These are phyloP conservation scores for Nemotelus nigrinus DNA, from an alignment of 2,888 invertebrate species.

Conservation along the genomic window DNA sequence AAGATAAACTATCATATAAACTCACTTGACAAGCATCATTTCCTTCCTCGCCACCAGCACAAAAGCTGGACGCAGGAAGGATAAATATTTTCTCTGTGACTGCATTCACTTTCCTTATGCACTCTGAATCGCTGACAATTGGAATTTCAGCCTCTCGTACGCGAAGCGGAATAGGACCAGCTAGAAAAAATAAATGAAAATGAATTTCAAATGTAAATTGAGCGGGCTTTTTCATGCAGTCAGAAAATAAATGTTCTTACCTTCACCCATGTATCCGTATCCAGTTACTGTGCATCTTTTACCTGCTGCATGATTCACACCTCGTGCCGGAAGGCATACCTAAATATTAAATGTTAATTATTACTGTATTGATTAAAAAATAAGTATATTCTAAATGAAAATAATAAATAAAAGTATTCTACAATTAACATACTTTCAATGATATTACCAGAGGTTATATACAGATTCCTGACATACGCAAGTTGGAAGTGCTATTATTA, in stretches of 20 bases:
- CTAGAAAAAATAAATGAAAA: slow-evolving; percentile 58
- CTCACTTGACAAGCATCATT: slow-evolving; percentile 91
- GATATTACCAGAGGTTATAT: too few relatives aligned
- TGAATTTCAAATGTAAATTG: not conserved
- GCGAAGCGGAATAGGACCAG: slow-evolving; percentile 89
- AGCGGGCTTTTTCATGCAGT: not conserved
- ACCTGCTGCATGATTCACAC: slow-evolving; percentile 88
- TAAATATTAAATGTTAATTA: slow-evolving; percentile 66
- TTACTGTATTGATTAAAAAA: too few relatives aligned
- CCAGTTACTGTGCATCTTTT: slow-evolving; percentile 93
- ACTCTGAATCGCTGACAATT: slow-evolving; percentile 91
- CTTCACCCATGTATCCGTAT: slow-evolving; percentile 95
- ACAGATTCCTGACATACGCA: too few relatives aligned
- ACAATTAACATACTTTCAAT: too few relatives aligned
- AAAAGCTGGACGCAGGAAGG: slow-evolving; percentile 91
- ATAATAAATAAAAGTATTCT: too few relatives aligned
- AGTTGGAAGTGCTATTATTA: too few relatives aligned
- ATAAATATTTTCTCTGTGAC: slow-evolving; percentile 96
- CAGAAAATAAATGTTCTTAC: slow-evolving; percentile 64
- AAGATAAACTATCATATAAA: slow-evolving; percentile 5
- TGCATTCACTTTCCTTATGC: slow-evolving; percentile 90
- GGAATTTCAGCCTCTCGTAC: slow-evolving; percentile 92
- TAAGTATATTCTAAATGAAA: too few relatives aligned
- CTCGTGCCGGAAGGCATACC: slow-evolving; percentile 88
- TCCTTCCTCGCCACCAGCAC: slow-evolving; percentile 91